phyloP scores from a whole-genome alignment of 2,888 invertebrate genomes.

The Steinernema hermaphroditum region DNA sequence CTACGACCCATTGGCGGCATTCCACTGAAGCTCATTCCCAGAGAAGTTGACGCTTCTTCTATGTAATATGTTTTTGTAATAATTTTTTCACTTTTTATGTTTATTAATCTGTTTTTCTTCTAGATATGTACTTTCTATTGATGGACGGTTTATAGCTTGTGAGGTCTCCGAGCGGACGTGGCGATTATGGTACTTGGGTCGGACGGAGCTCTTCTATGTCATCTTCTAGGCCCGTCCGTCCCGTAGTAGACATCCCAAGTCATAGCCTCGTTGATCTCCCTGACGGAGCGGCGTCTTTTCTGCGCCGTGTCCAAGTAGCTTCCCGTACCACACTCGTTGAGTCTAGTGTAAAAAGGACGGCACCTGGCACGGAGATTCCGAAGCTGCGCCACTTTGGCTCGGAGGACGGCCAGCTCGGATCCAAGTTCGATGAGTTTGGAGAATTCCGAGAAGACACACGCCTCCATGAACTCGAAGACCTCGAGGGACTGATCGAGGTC shows the following conservation, averaged over 20 bases:
- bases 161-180: too few species aligned
- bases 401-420: background rate
- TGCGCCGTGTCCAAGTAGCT: background rate
- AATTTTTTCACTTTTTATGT: too few species aligned
- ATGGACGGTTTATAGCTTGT: too few species aligned
- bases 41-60: too few species aligned
- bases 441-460: background rate
- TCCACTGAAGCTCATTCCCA: constrained; percentile 60
- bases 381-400: background rate
- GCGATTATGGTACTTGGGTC: too few species aligned
- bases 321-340: constrained; percentile 5
- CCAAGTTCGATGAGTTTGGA: constrained; percentile 4
- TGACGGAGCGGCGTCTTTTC: background rate
- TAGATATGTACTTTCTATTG: too few species aligned
- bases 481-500: background rate
- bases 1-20: constrained; percentile 68
- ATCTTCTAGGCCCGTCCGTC: too few species aligned
- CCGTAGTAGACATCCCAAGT: constrained; percentile 14
- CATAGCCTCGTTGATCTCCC: background rate
- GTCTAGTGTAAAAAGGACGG: background rate
- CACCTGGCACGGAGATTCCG: background rate
- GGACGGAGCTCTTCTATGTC: too few species aligned
- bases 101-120: too few species aligned
- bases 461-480: background rate
- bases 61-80: too few species aligned